These are phyloP conservation scores for rabbit (Oryctolagus cuniculus) DNA, from an alignment of 2,113 vertebrate species.

Conservation along the genomic window DNA sequence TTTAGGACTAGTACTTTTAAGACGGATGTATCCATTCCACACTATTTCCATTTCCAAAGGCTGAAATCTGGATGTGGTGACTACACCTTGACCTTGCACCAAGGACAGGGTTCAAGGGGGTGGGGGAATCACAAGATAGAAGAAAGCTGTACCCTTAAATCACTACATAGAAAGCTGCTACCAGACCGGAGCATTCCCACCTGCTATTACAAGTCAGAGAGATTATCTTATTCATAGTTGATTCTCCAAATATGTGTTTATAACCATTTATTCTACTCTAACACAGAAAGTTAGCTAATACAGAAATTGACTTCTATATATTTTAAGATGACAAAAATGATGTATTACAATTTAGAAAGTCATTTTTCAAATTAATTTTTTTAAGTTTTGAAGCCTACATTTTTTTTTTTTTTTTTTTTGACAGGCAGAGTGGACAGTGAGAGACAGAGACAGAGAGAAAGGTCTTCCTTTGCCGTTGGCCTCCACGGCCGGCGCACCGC, in stretches of 20 bases:
- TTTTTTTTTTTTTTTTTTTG: no score
- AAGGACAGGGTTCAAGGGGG: not conserved
- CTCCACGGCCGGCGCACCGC: no score
- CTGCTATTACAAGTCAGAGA: not conserved
- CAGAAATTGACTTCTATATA: slow-evolving; percentile 29
- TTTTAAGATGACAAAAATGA: slow-evolving; percentile 28
- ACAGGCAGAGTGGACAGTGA: no score
- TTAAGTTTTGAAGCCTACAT: not conserved
- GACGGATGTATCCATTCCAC: not conserved
- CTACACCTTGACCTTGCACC: not conserved
- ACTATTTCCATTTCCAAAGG: not conserved
- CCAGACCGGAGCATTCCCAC: not conserved
- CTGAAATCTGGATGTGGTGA: not conserved
- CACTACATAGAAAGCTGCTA: not conserved
- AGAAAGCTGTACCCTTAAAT: not conserved
- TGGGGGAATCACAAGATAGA: not conserved
- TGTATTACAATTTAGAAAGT: slow-evolving; percentile 6
- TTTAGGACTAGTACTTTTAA: not conserved
- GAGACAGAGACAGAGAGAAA: no score
- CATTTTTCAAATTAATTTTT: slow-evolving; percentile 59
- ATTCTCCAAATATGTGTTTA: slow-evolving; percentile 5
- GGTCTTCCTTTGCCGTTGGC: no score
- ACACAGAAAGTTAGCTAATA: slow-evolving; percentile 12
- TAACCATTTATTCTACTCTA: not conserved
- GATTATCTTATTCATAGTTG: not conserved